A percentile compares a stretch with the other conserved stretches of the same genome.
These are phyloP conservation scores for Ypsolopha scabrella DNA, from an alignment of 2,888 invertebrate genomes.

Conservation along the genomic window DNA sequence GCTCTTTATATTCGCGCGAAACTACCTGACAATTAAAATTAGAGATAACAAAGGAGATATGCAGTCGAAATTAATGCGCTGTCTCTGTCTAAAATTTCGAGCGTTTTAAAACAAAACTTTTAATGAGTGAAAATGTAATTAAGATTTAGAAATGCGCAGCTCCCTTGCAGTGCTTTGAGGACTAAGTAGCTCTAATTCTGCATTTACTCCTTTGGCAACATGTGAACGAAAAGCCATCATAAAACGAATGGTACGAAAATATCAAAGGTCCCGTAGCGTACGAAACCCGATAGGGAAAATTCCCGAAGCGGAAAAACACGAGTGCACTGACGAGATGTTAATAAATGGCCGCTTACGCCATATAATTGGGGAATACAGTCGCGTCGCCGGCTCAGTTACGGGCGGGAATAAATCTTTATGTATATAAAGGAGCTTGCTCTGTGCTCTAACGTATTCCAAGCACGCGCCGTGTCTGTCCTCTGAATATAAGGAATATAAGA, in stretches of 20 bases:
- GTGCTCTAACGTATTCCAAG: slow-evolving; percentile 44
- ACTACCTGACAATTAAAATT: background rate
- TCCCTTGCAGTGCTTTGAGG: no score
- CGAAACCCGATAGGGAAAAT: background rate
- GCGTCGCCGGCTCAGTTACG: slow-evolving; percentile 65
- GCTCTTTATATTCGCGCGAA: background rate
- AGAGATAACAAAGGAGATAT: background rate
- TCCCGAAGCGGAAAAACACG: slow-evolving; percentile 19
- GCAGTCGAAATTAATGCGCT: background rate
- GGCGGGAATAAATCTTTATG: slow-evolving; percentile 68
- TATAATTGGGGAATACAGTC: slow-evolving; percentile 68
- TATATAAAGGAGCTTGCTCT: slow-evolving; percentile 46
- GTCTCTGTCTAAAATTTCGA: no score
- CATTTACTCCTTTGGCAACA: no score
- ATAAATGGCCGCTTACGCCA: slow-evolving; percentile 64
- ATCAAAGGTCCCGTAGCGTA: background rate
- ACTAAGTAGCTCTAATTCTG: no score
- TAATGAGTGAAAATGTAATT: background rate
- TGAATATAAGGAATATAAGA: slow-evolving; percentile 50
- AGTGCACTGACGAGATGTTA: slow-evolving; percentile 62
- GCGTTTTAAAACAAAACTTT: no score
- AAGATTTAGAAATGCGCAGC: no score
- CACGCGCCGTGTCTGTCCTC: slow-evolving; percentile 61
- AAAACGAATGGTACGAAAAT: background rate
- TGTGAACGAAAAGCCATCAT: no score